phyloP scores from a whole-genome alignment of 2,113 vertebrate species.

The Oenanthe oenanthe region DNA sequence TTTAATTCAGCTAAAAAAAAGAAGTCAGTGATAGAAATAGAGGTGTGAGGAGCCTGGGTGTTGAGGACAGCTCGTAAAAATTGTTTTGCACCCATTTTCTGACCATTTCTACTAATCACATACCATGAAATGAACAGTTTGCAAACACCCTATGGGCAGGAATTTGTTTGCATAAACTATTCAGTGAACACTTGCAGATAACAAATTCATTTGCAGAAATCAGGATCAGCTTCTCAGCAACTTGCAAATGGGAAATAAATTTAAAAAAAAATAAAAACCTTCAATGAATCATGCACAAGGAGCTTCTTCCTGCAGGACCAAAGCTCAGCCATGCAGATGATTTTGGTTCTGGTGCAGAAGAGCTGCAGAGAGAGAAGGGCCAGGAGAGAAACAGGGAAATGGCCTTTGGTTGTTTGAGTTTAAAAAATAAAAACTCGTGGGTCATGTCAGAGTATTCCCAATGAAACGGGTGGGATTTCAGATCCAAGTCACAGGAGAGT shows the following conservation, averaged over 20 bases:
- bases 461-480: neutral
- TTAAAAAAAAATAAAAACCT: neutral
- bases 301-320: neutral
- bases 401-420: neutral
- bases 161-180: conserved; percentile 71
- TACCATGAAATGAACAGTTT: conserved; percentile 70
- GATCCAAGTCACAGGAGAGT: neutral
- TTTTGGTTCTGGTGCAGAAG: neutral
- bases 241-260: neutral
- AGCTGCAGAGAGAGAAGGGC: neutral
- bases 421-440: accelerated
- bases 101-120: conserved; percentile 65
- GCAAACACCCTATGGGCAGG: conserved; percentile 69
- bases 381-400: neutral
- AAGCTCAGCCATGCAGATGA: neutral
- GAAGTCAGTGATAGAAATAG: neutral
- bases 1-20: neutral
- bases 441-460: neutral
- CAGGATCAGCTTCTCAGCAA: conserved; percentile 50
- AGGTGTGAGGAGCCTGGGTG: neutral
- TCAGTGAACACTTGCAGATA: conserved; percentile 61
- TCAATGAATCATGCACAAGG: neutral
- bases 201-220: conserved; percentile 72
- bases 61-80: conserved; percentile 26
- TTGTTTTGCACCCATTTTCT: conserved; percentile 39